Percentiles rank a stretch among this genome's conserved stretches.
These are phyloP conservation scores for Hippocampus kuda DNA, from an alignment of 2,797 vertebrate species.

Conservation along the genomic window DNA sequence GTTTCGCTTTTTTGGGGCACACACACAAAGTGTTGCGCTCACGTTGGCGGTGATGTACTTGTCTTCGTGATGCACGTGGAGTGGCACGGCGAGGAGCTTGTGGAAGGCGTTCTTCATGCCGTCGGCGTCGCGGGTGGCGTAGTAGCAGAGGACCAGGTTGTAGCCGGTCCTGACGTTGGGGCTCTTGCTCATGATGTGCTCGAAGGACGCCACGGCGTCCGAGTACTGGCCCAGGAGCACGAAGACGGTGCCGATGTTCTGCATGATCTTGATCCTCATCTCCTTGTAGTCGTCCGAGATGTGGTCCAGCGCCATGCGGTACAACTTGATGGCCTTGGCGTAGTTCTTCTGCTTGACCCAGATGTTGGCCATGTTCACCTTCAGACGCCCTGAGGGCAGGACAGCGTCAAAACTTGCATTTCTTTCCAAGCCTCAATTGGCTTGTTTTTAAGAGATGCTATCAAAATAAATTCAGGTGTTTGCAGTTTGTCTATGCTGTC, in stretches of 20 bases:
- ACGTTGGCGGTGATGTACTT: conserved; percentile 83
- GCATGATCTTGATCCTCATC: conserved; percentile 96
- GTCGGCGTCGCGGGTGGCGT: conserved; percentile 81
- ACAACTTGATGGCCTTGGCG: conserved; percentile 92
- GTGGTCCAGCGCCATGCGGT: conserved; percentile 96
- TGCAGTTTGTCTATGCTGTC: too few species aligned
- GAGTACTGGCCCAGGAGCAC: conserved; percentile 85
- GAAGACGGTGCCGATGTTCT: conserved; percentile 90
- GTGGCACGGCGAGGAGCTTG: conserved; percentile 82
- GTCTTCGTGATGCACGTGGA: conserved; percentile 86
- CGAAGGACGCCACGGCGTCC: conserved; percentile 86
- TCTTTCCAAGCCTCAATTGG: neutral
- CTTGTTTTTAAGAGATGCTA: neutral
- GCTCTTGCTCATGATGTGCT: conserved; percentile 89
- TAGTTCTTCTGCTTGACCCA: conserved; percentile 94
- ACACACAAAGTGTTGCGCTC: conserved; percentile 42
- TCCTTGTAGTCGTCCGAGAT: conserved; percentile 85
- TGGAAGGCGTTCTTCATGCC: conserved; percentile 96
- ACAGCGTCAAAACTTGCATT: neutral
- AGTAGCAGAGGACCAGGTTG: conserved; percentile 90
- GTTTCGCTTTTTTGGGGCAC: too few species aligned
- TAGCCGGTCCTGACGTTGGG: conserved; percentile 86
- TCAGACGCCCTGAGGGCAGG: conserved; percentile 74
- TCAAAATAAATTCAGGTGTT: too few species aligned
- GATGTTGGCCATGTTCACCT: conserved; percentile 98